A percentile compares a stretch with the other conserved stretches of the same genome.
phyloP scores from a whole-genome alignment of 2,113 vertebrate species.

The Emydocephalus ijimae region DNA sequence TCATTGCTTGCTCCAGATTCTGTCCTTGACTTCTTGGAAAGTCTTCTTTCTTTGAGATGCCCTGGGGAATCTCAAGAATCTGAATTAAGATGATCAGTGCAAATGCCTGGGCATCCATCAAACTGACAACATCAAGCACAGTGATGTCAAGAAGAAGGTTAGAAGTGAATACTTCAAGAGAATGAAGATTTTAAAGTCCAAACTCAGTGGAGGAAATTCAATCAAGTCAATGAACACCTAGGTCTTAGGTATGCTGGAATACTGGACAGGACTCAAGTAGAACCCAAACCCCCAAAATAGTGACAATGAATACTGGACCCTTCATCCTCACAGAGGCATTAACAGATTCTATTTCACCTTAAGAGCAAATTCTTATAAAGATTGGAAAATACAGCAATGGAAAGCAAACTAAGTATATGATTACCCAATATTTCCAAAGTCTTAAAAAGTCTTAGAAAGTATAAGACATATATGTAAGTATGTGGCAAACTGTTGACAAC shows the following conservation, averaged over 20 bases:
- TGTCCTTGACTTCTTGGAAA: neutral
- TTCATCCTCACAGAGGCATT: too few species aligned
- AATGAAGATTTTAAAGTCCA: too few species aligned
- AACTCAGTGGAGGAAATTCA: too few species aligned
- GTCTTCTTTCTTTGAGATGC: neutral
- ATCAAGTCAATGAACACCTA: too few species aligned
- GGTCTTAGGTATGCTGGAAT: too few species aligned
- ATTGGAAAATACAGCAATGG: too few species aligned
- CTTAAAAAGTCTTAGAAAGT: neutral
- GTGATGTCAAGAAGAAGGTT: neutral
- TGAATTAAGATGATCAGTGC: neutral
- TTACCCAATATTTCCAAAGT: neutral
- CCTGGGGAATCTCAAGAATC: neutral
- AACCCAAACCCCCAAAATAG: too few species aligned
- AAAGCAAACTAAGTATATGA: neutral
- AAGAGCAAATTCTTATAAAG: too few species aligned
- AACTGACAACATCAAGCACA: neutral
- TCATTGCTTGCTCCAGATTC: neutral
- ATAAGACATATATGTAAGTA: neutral
- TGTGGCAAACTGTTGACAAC: neutral
- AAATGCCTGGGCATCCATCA: neutral
- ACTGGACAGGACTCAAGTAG: too few species aligned
- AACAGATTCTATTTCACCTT: too few species aligned
- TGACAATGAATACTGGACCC: neutral
- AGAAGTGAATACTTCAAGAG: too few species aligned